Evolutionary conservation across 2,888 invertebrate species (phyloP).

Genomic region (Chouioia cunea): DNA sequence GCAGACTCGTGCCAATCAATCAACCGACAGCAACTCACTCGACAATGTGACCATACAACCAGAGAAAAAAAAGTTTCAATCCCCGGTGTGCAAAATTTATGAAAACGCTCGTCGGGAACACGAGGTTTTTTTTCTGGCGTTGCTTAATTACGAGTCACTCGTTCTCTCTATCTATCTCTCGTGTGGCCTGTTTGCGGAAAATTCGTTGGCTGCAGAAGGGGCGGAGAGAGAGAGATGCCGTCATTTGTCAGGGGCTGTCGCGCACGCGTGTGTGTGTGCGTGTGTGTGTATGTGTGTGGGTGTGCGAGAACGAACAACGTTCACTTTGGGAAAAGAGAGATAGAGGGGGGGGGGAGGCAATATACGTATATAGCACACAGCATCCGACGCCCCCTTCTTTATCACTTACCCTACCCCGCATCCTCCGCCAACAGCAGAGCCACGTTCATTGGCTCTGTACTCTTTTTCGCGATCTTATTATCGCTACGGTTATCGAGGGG

Average conservation of each 20-base stretch:
- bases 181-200: slow-evolving; percentile 45
- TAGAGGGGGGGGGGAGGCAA: slow-evolving; percentile 22
- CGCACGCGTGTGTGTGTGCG: slow-evolving; percentile 58
- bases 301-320: background rate
- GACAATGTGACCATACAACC: slow-evolving; percentile 12
- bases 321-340: too few relatives aligned
- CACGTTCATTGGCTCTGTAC: background rate
- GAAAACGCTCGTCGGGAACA: slow-evolving; percentile 26
- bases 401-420: slow-evolving; percentile 10
- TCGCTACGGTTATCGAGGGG: too few relatives aligned
- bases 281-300: slow-evolving; percentile 45
- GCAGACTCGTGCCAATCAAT: slow-evolving; percentile 2
- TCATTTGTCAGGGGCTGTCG: slow-evolving; percentile 69
- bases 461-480: too few relatives aligned
- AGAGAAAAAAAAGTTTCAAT: slow-evolving; percentile 17
- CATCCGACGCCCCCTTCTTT: slow-evolving; percentile 11
- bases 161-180: slow-evolving; percentile 43
- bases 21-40: slow-evolving; percentile 3
- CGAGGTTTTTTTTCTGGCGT: slow-evolving; percentile 24
- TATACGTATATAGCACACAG: slow-evolving; percentile 26
- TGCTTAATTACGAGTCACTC: slow-evolving; percentile 44
- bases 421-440: background rate
- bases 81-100: slow-evolving; percentile 27
- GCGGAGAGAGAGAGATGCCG: slow-evolving; percentile 54
- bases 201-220: slow-evolving; percentile 40